Base-by-base conservation (phyloP, 2,888 invertebrate genomes). In the Octonoba sinensis region DNA sequence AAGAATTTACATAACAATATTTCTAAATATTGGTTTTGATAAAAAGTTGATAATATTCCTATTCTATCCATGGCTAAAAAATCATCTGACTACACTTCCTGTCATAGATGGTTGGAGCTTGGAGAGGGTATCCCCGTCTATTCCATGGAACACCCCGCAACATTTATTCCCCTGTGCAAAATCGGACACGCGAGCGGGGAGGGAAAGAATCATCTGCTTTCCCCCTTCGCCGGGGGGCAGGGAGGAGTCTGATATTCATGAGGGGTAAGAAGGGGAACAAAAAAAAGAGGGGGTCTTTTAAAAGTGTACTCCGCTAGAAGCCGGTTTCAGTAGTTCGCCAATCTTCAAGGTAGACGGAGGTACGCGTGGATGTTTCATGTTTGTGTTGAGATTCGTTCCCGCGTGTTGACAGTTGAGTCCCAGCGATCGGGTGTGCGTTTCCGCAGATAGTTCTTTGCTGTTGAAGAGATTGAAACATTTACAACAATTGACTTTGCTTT, bases 171-270 rank as follows among this genome's bases (percentile, higher is more conserved):
- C 69, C 78, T 67, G 69, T 64, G 62, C 60, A 81, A 81, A 67
- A 81, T 73, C 73, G 69, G 73, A 81, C 79, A 74, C 79, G 79
- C 73, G 73, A 73, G 72, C 79, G 11, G 72, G 72, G 78, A 60
- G 57, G 36, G 13, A 54, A 66, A 56, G 16, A 36, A 36, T 36
- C 46, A 24, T 47, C 66, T 57, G 57, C 36, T 22, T 20, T 18
- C 70, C 62, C 51, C 54, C 57, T 3, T 3, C 6, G 22, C 65
- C 46, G 51, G 75, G 54, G 56, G 73, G 65, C 16, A 66, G 60
- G 82, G 82, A 46, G 82, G 82, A 73, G 82, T 69, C 69, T 77
- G n/a, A 51, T 62, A 82, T 82, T 82, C 82, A 82, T 82, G 76
- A 82, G 81, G 65, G 67, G 60, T 59, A 59, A 36, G 18, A 36